These are phyloP conservation scores for Pseudolycoriella hygida DNA, from an alignment of 2,888 invertebrate genomes.

Conservation along the genomic window DNA sequence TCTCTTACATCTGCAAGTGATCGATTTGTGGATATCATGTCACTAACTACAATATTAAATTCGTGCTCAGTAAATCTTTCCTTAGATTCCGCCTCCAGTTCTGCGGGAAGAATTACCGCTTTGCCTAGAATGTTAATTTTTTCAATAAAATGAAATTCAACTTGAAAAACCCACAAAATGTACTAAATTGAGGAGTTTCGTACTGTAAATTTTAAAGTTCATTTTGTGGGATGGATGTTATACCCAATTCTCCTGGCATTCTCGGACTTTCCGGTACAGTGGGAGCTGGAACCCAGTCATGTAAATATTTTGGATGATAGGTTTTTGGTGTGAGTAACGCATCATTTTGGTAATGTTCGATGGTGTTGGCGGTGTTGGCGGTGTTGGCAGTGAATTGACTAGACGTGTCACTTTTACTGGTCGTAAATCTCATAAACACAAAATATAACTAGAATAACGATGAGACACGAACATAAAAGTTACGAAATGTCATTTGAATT, in stretches of 20 bases:
- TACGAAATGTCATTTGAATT: too few relatives aligned
- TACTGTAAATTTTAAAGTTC: neutral
- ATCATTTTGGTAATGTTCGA: neutral
- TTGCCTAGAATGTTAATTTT: slow-evolving; percentile 37
- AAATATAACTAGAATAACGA: too few relatives aligned
- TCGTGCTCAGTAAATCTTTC: slow-evolving; percentile 96
- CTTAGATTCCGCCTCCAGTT: slow-evolving; percentile 73
- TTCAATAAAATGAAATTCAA: slow-evolving; percentile 1
- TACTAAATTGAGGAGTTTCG: neutral
- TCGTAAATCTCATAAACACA: too few relatives aligned
- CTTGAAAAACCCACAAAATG: neutral
- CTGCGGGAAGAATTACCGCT: slow-evolving; percentile 72
- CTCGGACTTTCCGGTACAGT: slow-evolving; percentile 45
- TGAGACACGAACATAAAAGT: too few relatives aligned
- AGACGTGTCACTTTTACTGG: too few relatives aligned
- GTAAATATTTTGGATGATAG: slow-evolving; percentile 31
- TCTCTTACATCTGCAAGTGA: slow-evolving; percentile 86
- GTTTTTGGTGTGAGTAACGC: slow-evolving; percentile 16
- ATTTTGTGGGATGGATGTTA: too few relatives aligned
- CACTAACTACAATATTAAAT: slow-evolving; percentile 94
- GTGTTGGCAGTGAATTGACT: too few relatives aligned
- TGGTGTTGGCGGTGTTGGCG: too few relatives aligned
- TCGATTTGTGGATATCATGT: slow-evolving; percentile 91
- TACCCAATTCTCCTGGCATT: slow-evolving; percentile 82
- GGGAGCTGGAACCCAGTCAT: slow-evolving; percentile 57